Evolutionary conservation across 2,113 vertebrate species (phyloP).

Genomic region (Martes martes): DNA sequence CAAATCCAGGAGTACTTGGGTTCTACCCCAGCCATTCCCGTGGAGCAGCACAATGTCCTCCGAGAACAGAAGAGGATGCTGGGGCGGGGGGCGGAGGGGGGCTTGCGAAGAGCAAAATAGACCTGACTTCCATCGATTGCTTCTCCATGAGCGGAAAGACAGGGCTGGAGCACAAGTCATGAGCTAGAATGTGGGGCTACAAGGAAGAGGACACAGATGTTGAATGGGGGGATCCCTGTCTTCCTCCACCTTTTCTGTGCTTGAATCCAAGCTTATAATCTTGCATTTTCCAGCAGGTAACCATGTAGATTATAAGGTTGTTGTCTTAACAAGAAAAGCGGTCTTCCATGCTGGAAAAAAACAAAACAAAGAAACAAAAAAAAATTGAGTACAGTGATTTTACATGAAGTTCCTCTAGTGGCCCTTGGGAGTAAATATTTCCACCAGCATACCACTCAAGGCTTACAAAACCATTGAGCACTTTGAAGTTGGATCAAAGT

Average conservation of each 20-base stretch:
- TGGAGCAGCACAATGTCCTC: not conserved
- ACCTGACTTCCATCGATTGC: not conserved
- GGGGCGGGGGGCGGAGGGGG: not conserved
- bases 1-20: not conserved
- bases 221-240: not conserved
- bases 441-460: not conserved
- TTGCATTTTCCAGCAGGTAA: not conserved
- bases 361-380: not conserved
- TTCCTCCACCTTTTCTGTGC: not conserved
- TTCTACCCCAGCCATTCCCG: not conserved
- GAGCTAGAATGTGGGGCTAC: not conserved
- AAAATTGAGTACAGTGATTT: not conserved
- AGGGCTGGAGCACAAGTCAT: rapidly evolving
- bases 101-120: not conserved
- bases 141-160: not conserved
- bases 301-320: not conserved
- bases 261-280: not conserved
- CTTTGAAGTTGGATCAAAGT: not conserved
- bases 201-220: not conserved
- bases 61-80: not conserved
- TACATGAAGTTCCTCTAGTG: not conserved
- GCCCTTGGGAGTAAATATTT: not conserved
- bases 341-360: not conserved
- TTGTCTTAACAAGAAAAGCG: not conserved
- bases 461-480: not conserved